phyloP scores from a whole-genome alignment of 2,888 invertebrate genomes.

The Drosophila birchii region DNA sequence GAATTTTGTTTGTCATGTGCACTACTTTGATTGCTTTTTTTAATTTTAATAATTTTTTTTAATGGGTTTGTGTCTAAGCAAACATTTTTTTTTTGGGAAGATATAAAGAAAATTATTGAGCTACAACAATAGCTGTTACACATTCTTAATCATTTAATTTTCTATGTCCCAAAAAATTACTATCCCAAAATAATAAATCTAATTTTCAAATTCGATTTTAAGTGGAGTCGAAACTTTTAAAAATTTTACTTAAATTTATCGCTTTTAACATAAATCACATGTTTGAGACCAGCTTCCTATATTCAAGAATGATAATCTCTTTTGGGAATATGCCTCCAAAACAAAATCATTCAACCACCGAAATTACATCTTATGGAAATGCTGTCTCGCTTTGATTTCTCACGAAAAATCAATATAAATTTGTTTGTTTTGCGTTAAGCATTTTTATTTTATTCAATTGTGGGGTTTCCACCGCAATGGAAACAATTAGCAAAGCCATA shows the following conservation, averaged over 20 bases:
- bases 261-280: conserved; percentile 5
- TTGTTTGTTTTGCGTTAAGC: conserved; percentile 16
- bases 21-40: conserved; percentile 17
- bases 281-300: not conserved
- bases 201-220: not conserved
- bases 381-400: conserved; percentile 14
- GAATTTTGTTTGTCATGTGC: conserved; percentile 5
- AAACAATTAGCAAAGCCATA: conserved; percentile 49
- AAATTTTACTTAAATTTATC: not conserved
- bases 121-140: not conserved
- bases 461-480: conserved; percentile 24
- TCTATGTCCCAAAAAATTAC: not conserved
- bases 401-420: conserved; percentile 33
- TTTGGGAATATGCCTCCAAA: not conserved
- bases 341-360: not conserved
- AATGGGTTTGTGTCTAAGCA: not conserved
- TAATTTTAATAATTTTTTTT: conserved; percentile 4
- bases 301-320: conserved; percentile 3
- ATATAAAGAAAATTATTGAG: not conserved
- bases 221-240: not conserved
- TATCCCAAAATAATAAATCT: not conserved
- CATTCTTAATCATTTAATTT: not conserved
- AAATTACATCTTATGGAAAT: conserved; percentile 6
- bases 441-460: conserved; percentile 26
- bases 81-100: no score